Evolutionary conservation across 92 coral and sea anemone genomes (phyloP), one percentile per base, ranked within the genome.

Genomic region (Paragorgia papillata): DNA sequence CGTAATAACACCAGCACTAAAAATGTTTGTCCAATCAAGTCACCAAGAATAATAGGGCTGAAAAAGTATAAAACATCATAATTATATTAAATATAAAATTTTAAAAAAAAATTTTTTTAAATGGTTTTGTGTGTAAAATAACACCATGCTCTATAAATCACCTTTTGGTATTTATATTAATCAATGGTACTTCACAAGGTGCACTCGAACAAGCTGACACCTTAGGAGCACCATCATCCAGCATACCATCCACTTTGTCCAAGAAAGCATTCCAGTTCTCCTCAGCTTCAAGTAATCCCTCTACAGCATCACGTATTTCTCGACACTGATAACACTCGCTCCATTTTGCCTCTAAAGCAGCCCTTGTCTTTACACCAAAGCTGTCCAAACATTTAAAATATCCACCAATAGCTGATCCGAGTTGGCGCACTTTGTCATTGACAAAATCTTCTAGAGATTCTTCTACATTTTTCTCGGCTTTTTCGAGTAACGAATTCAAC

Each of bases 1-100:
- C 98, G 92, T 44, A 94, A 79, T 18, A 94, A 83, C 17, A 94
- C 86, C 75, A 94, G 75, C 32, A 94, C 68, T 5, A 90, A 81
- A 62, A 73, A 65, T 22, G 59, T 71, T 31, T 85, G 67, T 31
- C 78, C 68, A 53, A 88, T 62, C 28, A 90, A 48, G 22, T 94
- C 97, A 76, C 74, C 79, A 37, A 94, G 19, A 20, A 79, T 68
- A 48, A 63, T 41, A 41, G 84, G 53, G 21, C 92, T 89, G 50
- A 21, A 46, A 27, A 20, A 61, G 33, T 37, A 73, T 70, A 82
- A 34, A 32, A 57, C 19, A 6, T 24, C 18, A 32, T 25, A 27
- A 7, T 27, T 7, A 10, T 31, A 15, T 34, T 21, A 62, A 3
- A 34, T 31, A 62, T 31, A 29, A 39, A 25, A 62, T 62, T 26